Evolutionary conservation across 2,888 invertebrate species (phyloP), one percentile per base, ranked within the genome.

Genomic region (Baronia brevicornis): DNA sequence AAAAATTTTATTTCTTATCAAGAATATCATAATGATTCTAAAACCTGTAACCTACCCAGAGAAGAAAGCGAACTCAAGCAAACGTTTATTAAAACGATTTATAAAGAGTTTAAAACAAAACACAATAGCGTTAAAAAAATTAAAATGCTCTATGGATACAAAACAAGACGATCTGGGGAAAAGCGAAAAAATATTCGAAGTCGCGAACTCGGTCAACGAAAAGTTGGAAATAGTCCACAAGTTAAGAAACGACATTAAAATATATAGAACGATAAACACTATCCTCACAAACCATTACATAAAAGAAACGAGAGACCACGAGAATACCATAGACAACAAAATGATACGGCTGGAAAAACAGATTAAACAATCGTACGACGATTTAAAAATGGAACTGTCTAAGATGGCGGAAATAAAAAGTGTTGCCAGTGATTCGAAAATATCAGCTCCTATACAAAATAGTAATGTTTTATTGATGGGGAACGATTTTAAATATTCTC

Each of bases 211-310:
- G 1, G 60, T 79, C 3, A 71, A 84, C 61, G 75, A 82, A n/a
- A 84, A 82, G 63, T 63, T 84, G 12, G 79, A 82, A 17, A 51
- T 75, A 1, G 72, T 84, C 0, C 61, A 74, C 34, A 82, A 80
- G 54, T 46, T 84, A 27, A 54, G 84, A 36, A 82, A 71, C 54
- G 84, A 84, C 28, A 80, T 84, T 0, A 84, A 79, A 66, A 78
- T 82, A 45, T 84, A 73, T 24, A 69, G 61, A 65, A 80, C 84
- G 0, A 73, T 84, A 1, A 84, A 84, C 34, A 80, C 84, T 0
- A 73, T 84, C 6, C 30, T 84, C n/a, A 79, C 80, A 0, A 80
- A 82, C 22, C 79, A 82, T 43, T 82, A 82, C 7, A 66, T 82
- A 21, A 82, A 79, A 53, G 62, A 73, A 25, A 84, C 78, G 0